These are phyloP conservation scores for Noctua janthe DNA, from an alignment of 2,888 invertebrate genomes.

Conservation along the genomic window DNA sequence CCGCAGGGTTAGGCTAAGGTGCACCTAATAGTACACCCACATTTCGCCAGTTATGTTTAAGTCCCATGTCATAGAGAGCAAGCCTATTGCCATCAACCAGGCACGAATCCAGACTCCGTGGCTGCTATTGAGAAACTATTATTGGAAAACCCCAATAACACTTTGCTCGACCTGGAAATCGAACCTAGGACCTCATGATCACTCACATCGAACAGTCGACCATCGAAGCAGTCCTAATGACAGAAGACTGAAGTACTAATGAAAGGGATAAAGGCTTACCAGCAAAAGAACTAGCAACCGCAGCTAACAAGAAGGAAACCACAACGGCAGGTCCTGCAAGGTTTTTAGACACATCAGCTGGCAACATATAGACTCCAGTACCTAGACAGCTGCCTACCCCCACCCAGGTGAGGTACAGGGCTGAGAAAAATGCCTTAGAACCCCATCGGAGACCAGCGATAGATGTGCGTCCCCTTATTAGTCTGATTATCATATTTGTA, in stretches of 20 bases:
- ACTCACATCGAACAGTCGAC: background rate
- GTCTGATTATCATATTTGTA: background rate
- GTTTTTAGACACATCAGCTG: constrained; percentile 46
- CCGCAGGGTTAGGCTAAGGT: no score
- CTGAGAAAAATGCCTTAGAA: constrained; percentile 20
- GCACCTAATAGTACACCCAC: no score
- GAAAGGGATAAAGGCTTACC: constrained; percentile 26
- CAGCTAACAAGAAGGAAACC: constrained; percentile 46
- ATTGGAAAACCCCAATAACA: no score
- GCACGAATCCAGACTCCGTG: background rate
- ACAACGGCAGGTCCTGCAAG: constrained; percentile 45
- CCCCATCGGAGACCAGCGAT: constrained; percentile 23
- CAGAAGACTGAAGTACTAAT: background rate
- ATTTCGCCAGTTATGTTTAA: no score
- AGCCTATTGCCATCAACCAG: no score
- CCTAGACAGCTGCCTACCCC: constrained; percentile 40
- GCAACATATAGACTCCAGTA: constrained; percentile 35
- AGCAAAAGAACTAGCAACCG: constrained; percentile 30
- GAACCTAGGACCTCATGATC: no score
- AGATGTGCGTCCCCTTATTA: background rate
- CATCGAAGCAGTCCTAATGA: background rate
- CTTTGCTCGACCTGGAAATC: no score
- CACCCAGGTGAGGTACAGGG: constrained; percentile 20
- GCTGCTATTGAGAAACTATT: background rate
- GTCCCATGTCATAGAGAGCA: no score